These are phyloP conservation scores for Lasioglossum figueresi DNA, from an alignment of 2,888 invertebrate species.

Conservation along the genomic window DNA sequence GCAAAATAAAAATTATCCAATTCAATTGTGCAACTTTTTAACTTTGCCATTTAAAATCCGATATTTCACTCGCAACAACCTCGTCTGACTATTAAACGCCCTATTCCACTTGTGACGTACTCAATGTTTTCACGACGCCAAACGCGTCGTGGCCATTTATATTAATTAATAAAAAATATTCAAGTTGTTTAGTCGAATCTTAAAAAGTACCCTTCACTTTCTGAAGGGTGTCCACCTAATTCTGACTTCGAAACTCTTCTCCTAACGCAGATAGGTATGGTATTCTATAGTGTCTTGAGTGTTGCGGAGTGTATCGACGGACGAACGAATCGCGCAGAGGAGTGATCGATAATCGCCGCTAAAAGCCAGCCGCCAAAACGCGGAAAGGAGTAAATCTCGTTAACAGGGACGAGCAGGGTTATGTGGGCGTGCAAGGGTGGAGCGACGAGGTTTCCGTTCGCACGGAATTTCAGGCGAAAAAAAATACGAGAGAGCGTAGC, in stretches of 20 bases:
- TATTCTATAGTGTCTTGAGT: background rate
- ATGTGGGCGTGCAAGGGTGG: background rate
- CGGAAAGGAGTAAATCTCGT: constrained; percentile 15
- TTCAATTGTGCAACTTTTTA: no score
- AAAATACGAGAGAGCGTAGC: background rate
- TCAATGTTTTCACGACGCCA: no score
- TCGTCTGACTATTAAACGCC: no score
- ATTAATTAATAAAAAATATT: no score
- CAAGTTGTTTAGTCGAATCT: no score
- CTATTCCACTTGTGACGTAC: no score
- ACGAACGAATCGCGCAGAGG: background rate
- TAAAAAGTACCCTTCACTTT: no score
- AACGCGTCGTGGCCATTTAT: no score
- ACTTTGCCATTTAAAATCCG: no score
- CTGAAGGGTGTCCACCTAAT: no score
- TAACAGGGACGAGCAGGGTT: constrained; percentile 14
- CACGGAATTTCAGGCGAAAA: constrained; percentile 33
- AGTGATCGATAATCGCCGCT: background rate
- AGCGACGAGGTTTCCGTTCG: constrained; percentile 10
- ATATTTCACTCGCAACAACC: no score
- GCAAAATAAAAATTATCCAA: no score
- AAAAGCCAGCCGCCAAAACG: background rate
- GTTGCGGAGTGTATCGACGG: background rate
- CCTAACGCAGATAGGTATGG: background rate
- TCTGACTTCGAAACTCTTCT: accelerated